These are phyloP conservation scores for Sebastes baramenuke DNA, from an alignment of 2,797 vertebrate species.

Conservation along the genomic window DNA sequence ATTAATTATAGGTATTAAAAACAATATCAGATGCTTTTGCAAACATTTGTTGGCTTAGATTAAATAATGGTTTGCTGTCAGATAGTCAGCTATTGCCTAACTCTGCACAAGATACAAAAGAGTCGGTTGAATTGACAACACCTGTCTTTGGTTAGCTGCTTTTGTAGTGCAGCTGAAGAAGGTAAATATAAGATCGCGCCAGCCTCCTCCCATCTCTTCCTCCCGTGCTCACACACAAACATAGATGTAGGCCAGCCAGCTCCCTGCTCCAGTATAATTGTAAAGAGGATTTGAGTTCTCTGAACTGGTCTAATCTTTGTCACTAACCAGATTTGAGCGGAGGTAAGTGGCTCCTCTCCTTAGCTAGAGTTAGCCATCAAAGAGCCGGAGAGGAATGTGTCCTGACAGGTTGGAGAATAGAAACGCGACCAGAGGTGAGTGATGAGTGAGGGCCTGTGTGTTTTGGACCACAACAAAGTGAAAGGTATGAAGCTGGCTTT, in stretches of 20 bases:
- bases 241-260: conserved; percentile 61
- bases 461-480: conserved; percentile 61
- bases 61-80: neutral
- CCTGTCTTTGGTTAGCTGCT: conserved; percentile 22
- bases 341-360: conserved; percentile 71
- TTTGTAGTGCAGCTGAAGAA: conserved; percentile 34
- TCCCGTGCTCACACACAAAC: conserved; percentile 9
- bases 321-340: conserved; percentile 79
- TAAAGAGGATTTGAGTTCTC: conserved; percentile 78
- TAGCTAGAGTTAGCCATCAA: conserved; percentile 63
- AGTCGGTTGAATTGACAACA: neutral
- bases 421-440: conserved; percentile 63
- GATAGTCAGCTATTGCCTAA: neutral
- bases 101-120: neutral
- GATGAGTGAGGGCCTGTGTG: conserved; percentile 45
- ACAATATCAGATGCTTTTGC: neutral
- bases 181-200: conserved; percentile 32
- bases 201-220: conserved; percentile 14
- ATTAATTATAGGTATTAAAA: neutral
- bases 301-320: conserved; percentile 76
- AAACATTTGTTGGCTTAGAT: neutral
- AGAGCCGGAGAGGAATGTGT: conserved; percentile 65
- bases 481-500: conserved; percentile 51
- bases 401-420: conserved; percentile 70
- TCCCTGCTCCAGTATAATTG: conserved; percentile 51